Conservation (phyloP, 2,113 vertebrate species). For the Actenoides lindsayi region DNA sequence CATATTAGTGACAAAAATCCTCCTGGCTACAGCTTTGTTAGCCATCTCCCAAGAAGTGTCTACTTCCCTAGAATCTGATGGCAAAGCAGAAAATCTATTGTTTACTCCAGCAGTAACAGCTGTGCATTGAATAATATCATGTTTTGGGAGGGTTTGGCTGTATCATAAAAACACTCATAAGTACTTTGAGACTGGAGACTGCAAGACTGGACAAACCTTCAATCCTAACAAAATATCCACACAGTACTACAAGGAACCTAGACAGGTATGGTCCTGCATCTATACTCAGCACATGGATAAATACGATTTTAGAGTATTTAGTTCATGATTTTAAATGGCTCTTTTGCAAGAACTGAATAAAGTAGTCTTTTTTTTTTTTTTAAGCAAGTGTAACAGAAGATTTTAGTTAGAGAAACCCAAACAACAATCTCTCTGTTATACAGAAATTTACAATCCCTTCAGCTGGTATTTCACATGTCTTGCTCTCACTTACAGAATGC, state of each 20-base stretch:
- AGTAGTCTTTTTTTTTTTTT: not conserved
- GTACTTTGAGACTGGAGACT: not conserved
- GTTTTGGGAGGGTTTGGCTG: not conserved
- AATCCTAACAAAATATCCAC: not conserved
- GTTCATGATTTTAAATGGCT: not conserved
- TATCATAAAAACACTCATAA: not conserved
- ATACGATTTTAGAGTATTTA: not conserved
- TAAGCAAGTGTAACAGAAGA: rapidly evolving
- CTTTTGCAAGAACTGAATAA: not conserved
- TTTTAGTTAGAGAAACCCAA: not conserved
- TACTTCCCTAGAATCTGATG: not conserved
- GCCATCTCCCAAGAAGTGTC: not conserved
- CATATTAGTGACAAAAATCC: not conserved
- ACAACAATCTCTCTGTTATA: not conserved
- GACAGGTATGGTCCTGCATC: not conserved
- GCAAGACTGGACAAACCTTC: not conserved
- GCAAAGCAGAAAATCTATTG: not conserved
- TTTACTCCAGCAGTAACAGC: not conserved
- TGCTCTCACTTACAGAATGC: not conserved
- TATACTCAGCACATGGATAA: not conserved
- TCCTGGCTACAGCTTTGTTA: not conserved
- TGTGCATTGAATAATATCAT: not conserved
- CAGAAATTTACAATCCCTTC: not conserved
- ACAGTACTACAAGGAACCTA: not conserved
- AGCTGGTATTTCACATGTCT: not conserved